Evolutionary conservation across 2,888 invertebrate species (phyloP).

Genomic region (Pristionchus exspectatus): DNA sequence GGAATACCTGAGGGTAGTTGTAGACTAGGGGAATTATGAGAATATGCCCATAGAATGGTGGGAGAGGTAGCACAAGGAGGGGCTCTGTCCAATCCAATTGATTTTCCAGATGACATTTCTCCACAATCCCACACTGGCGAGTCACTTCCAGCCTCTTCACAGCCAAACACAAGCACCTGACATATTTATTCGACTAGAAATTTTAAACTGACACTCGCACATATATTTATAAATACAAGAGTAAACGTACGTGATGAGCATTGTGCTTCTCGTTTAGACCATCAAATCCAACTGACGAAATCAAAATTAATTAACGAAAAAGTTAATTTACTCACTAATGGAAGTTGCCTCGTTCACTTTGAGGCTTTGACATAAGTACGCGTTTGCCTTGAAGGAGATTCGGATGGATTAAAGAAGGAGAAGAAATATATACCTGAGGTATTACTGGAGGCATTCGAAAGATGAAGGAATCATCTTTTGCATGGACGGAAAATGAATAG

Average conservation of each 20-base stretch:
- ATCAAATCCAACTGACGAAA: constrained; percentile 88
- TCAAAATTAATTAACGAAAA: not conserved
- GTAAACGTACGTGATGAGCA: constrained; percentile 88
- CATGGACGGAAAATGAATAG: not conserved
- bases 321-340: constrained; percentile 84
- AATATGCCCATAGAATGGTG: constrained; percentile 92
- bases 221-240: too few species aligned
- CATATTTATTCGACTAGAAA: too few species aligned
- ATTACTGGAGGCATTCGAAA: constrained; percentile 46
- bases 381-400: constrained; percentile 87
- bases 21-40: constrained; percentile 90
- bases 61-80: constrained; percentile 86
- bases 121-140: constrained; percentile 90
- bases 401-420: not conserved
- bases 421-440: constrained; percentile 21
- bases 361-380: constrained; percentile 93
- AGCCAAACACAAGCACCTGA: constrained; percentile 88
- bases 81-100: constrained; percentile 80
- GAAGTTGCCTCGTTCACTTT: constrained; percentile 89
- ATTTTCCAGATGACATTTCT: constrained; percentile 85
- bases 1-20: constrained; percentile 85
- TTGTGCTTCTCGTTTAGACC: constrained; percentile 93
- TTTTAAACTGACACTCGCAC: too few species aligned
- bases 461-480: constrained; percentile 15
- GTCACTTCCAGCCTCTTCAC: constrained; percentile 87